phyloP scores from a whole-genome alignment of 2,797 vertebrate species.

The Tenualosa ilisha region DNA sequence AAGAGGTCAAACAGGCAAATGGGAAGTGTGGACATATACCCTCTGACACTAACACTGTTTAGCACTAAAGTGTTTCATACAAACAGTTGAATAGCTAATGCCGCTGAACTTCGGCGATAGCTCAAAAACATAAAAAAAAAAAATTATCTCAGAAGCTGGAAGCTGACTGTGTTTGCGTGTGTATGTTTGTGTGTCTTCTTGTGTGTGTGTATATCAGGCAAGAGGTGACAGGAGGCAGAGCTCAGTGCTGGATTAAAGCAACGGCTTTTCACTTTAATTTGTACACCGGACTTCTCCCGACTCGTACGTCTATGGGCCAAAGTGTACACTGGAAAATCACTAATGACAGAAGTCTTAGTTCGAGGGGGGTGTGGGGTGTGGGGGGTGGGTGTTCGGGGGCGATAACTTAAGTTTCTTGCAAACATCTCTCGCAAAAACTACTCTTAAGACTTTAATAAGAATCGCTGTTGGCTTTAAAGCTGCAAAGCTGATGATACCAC shows the following conservation, averaged over 20 bases:
- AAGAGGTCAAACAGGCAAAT: constrained; percentile 15
- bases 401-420: constrained; percentile 25
- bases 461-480: constrained; percentile 46
- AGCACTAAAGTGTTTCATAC: background rate
- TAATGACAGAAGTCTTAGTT: constrained; percentile 50
- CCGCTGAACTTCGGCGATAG: background rate
- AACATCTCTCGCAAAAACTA: constrained; percentile 7
- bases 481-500: constrained; percentile 51
- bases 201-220: background rate
- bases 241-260: constrained; percentile 41
- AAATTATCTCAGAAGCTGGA: background rate
- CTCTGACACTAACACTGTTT: constrained; percentile 5
- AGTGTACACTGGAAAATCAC: constrained; percentile 48
- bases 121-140: background rate
- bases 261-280: constrained; percentile 43
- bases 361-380: background rate
- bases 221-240: constrained; percentile 30
- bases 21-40: background rate
- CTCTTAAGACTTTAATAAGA: constrained; percentile 48
- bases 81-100: constrained; percentile 19
- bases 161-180: background rate
- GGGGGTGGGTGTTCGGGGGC: background rate
- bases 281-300: constrained; percentile 38
- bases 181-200: background rate
- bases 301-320: constrained; percentile 27